Evolutionary conservation across 2,113 vertebrate species (phyloP).

Genomic region (Lasiurus cinereus): DNA sequence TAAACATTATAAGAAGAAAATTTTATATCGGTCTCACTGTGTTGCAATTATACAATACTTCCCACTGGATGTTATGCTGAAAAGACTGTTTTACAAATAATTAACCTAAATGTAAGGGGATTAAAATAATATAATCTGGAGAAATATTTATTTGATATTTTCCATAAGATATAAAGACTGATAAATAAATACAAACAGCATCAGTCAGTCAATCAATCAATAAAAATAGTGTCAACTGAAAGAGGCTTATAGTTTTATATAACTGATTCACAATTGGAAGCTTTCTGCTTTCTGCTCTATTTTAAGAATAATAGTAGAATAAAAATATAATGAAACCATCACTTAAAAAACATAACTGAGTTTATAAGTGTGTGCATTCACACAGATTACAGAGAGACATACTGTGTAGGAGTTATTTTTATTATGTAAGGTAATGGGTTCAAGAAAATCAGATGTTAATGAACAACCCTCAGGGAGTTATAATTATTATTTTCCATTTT

Average conservation of each 20-base stretch:
- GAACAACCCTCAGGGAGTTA: constrained; percentile 53
- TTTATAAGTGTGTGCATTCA: constrained; percentile 42
- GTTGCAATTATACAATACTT: constrained; percentile 52
- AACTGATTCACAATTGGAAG: constrained; percentile 60
- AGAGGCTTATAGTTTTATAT: constrained; percentile 22
- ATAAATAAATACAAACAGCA: constrained; percentile 59
- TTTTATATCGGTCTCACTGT: neutral
- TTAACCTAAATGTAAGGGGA: constrained; percentile 58
- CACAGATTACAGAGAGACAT: constrained; percentile 13
- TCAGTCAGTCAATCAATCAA: neutral
- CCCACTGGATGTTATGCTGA: constrained; percentile 16
- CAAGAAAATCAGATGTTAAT: constrained; percentile 69
- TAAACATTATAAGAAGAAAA: constrained; percentile 27
- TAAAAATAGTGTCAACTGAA: constrained; percentile 38
- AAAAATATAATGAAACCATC: constrained; percentile 36
- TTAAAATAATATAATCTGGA: constrained; percentile 67
- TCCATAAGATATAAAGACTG: constrained; percentile 70
- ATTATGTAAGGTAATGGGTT: constrained; percentile 63
- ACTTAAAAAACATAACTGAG: constrained; percentile 59
- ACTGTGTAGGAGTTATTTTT: constrained; percentile 21
- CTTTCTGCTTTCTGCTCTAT: constrained; percentile 30
- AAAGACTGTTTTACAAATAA: constrained; percentile 58
- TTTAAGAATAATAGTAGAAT: constrained; percentile 56
- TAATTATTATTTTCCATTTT: constrained; percentile 74
- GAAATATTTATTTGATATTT: constrained; percentile 78